Evolutionary conservation across 2,797 vertebrate species (phyloP).

Genomic region (Gadopsis bispinosus): DNA sequence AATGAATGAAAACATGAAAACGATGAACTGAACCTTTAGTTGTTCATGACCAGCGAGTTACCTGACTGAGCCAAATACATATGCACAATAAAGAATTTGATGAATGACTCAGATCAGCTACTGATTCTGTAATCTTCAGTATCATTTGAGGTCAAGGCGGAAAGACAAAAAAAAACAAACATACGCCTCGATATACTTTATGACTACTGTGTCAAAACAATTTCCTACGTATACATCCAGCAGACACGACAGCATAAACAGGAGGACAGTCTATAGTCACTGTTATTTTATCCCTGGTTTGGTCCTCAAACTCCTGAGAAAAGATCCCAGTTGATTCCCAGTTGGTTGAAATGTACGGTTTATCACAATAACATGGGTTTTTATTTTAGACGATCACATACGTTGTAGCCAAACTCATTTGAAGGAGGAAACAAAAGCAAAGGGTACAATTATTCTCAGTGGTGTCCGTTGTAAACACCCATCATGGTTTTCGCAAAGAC

Average conservation of each 20-base stretch:
- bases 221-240: neutral
- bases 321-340: neutral
- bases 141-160: conserved; percentile 21
- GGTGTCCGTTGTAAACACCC: too few species aligned
- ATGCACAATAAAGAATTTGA: neutral
- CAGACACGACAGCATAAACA: neutral
- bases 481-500: neutral
- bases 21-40: neutral
- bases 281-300: neutral
- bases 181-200: neutral
- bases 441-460: too few species aligned
- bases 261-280: neutral
- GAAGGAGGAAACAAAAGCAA: too few species aligned
- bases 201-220: too few species aligned
- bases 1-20: conserved; percentile 31
- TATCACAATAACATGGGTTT: neutral
- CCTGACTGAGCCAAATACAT: conserved; percentile 13
- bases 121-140: neutral
- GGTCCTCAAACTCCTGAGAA: neutral
- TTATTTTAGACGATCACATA: neutral
- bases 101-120: neutral
- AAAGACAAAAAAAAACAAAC: neutral
- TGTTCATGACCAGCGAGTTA: conserved; percentile 3
- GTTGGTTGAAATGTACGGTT: neutral
- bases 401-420: too few species aligned